These are phyloP conservation scores for Streptopelia turtur DNA, from an alignment of 2,797 vertebrate species.

Conservation along the genomic window DNA sequence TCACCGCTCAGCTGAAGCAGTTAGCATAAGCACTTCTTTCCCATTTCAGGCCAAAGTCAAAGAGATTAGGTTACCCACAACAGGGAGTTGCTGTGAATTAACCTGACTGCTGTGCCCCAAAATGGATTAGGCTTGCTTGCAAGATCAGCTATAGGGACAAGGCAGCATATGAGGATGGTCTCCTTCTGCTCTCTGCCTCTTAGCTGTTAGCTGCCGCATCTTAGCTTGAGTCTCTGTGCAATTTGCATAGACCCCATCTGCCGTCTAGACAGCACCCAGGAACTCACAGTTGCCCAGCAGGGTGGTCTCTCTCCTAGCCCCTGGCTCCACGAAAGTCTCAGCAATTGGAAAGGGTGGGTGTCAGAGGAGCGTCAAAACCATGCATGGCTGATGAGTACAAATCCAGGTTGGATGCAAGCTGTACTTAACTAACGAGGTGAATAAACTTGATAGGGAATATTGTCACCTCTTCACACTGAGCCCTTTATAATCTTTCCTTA, in stretches of 20 bases:
- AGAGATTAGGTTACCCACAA: neutral
- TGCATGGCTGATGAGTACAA: neutral
- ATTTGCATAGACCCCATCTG: constrained; percentile 48
- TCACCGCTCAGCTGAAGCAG: neutral
- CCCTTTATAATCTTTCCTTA: neutral
- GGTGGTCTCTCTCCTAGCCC: neutral
- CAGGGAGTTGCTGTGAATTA: neutral
- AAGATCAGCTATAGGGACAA: neutral
- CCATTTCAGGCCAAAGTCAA: neutral
- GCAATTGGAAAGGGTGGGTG: neutral
- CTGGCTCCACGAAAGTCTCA: neutral
- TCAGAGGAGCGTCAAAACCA: neutral
- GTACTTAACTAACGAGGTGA: neutral
- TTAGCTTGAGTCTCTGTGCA: neutral
- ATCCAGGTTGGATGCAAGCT: neutral
- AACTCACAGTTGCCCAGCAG: neutral
- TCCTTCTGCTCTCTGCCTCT: neutral
- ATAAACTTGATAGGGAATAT: neutral
- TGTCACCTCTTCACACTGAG: neutral
- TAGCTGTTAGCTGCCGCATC: neutral
- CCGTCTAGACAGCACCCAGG: neutral
- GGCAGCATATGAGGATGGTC: neutral
- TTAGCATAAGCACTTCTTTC: neutral
- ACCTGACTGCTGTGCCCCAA: neutral
- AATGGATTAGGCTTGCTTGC: neutral